phyloP scores from a whole-genome alignment of 2,113 vertebrate genomes.

The Mormyrus iriodes region DNA sequence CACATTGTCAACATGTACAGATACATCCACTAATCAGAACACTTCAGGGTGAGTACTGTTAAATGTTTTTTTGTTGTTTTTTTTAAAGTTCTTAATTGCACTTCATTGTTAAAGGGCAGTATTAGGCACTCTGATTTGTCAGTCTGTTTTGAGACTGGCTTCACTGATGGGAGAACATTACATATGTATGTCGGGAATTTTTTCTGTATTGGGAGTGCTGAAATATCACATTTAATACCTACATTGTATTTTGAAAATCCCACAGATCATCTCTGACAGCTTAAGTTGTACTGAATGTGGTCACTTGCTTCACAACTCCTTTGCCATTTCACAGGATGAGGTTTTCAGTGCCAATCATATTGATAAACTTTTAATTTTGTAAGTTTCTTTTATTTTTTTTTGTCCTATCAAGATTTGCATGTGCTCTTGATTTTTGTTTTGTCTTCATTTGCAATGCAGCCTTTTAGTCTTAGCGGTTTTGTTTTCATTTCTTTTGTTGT shows the following conservation, averaged over 20 bases:
- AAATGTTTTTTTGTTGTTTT: neutral
- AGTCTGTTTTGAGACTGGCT: neutral
- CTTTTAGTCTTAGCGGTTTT: constrained; percentile 23
- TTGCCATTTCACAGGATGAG: constrained; percentile 1
- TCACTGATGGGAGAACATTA: neutral
- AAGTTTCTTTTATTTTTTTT: neutral
- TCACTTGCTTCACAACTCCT: constrained; percentile 6
- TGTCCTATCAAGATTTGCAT: neutral
- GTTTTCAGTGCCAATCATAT: neutral
- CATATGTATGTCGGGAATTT: constrained; percentile 11
- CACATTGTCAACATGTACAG: constrained; percentile 66
- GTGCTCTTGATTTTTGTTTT: neutral
- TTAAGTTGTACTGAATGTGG: constrained; percentile 16
- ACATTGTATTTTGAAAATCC: neutral
- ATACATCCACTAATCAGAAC: constrained; percentile 50
- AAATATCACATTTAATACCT: constrained; percentile 13
- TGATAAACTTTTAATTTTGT: neutral
- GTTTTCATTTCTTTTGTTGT: constrained; percentile 33
- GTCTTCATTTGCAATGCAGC: constrained; percentile 14
- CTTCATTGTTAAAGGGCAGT: constrained; percentile 17
- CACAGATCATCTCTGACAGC: neutral
- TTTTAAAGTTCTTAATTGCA: neutral
- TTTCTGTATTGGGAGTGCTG: constrained; percentile 25
- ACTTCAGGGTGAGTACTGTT: constrained; percentile 78
- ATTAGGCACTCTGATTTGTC: constrained; percentile 19